Base-by-base conservation (phyloP, 2,797 vertebrate species). In the Siniperca obscura region DNA sequence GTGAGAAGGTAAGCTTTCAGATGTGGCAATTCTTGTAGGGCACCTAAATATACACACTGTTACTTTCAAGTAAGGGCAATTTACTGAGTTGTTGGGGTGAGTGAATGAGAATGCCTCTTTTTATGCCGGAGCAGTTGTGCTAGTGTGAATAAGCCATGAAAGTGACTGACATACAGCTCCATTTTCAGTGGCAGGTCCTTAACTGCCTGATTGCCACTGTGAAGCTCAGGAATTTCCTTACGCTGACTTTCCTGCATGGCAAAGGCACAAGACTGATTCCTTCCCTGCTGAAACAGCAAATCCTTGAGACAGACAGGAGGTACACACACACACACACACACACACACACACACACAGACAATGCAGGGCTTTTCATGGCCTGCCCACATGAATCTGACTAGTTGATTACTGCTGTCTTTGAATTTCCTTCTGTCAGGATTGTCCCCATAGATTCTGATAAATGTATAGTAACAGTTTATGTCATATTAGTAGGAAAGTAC, bases 261-360 rank as follows among this genome's bases (percentile, higher is more conserved):
- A 91, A 87, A 86, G 90, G 86, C 90, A 89, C 81, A 87, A 79
- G 77, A 86, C 93, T 93, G 92, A 93, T 95, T 94, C 92, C 92
- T 87, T 92, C 92, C 88, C 87, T 94, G 93, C 94, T 95, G 94
- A 95, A 92, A 83, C 94, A 94, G 94, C 94, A 94, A 90, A 93
- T 94, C 90, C 87, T 84, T 21, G 56, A 93, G 81, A 89, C 89
- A 89, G 85, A 89, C 89, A 78, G 81, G 85, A 89, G 61, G 55
- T 52, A 7, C 57, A 7, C 78, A 57, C 80, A 48, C 73, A 36
- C 78, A 81, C 68, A 46, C 65, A 67, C 80, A 68, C 75, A 74
- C 79, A 78, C 36, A 69, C 60, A 84, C 22, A 56, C 70, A 50
- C 66, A 76, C 57, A 56, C 52, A 50, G 27, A 27, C 21, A 55